These are phyloP conservation scores for Misgurnus anguillicaudatus DNA, from an alignment of 2,113 vertebrate genomes.

Conservation along the genomic window DNA sequence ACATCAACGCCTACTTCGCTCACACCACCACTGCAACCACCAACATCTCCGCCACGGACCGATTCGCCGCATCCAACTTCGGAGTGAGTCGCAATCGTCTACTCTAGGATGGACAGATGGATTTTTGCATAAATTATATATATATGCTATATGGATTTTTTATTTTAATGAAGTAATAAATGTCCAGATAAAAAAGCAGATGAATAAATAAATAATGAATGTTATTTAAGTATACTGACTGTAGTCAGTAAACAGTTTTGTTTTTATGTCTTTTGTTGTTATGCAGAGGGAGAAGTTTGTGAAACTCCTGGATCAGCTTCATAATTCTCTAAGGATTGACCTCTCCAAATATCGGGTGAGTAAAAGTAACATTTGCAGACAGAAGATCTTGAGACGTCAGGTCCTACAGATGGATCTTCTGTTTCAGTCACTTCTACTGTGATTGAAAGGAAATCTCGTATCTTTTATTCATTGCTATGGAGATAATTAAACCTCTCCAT, in stretches of 20 bases:
- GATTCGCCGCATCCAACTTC: slow-evolving; percentile 97
- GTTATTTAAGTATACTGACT: too few relatives aligned
- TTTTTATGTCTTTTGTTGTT: neutral
- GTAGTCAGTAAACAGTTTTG: too few relatives aligned
- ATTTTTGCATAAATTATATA: neutral
- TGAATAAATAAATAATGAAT: neutral
- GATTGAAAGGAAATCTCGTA: slow-evolving; percentile 9
- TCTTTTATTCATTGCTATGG: slow-evolving; percentile 15
- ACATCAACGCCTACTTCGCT: slow-evolving; percentile 98
- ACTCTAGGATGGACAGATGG: neutral
- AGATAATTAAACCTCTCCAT: slow-evolving; percentile 31
- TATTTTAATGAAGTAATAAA: too few relatives aligned
- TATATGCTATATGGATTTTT: too few relatives aligned
- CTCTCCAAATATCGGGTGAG: slow-evolving; percentile 97
- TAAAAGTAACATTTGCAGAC: slow-evolving; percentile 36
- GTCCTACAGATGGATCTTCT: neutral
- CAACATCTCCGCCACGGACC: slow-evolving; percentile 94
- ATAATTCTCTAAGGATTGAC: slow-evolving; percentile 97
- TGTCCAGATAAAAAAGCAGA: neutral
- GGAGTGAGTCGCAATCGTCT: slow-evolving; percentile 81
- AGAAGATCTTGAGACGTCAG: neutral
- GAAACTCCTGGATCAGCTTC: slow-evolving; percentile 94
- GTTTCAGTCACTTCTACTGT: neutral
- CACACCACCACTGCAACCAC: slow-evolving; percentile 92
- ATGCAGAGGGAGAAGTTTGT: slow-evolving; percentile 96